Evolutionary conservation across 2,113 vertebrate species (phyloP), one percentile per base, ranked within the genome.

Genomic region (Scortum barcoo): DNA sequence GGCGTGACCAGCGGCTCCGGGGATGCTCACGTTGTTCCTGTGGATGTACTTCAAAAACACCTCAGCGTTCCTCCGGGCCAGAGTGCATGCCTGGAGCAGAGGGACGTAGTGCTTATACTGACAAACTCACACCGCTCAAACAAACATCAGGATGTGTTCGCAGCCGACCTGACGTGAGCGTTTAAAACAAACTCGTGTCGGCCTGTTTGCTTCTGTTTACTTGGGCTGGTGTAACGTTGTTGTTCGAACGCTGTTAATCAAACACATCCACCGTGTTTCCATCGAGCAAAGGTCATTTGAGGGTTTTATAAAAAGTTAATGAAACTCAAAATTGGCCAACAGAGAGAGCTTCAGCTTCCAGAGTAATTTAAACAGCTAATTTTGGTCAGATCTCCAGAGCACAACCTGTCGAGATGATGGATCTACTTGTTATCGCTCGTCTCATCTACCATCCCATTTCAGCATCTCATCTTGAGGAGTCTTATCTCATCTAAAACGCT

Each of bases 21-120:
- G 97, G 92, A 97, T 97, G 94, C 97, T 97, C 92, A 99, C 97
- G 0, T 98, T 99, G 94, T 99, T 99, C 84, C 98, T 95, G 94
- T 99, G 98, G 89, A 99, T 99, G 93, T 99, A 99, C 94, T 99
- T 99, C 73, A 99, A 97, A 77, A 99, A 99, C 24, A 99, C 98
- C 86, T 99, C 98, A 0, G 98, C 98, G 0, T 99, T 99, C 87
- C 98, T 96, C 62, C 98, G 94, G 14, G 98, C 98, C 90, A 99
- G 91, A 0, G 98, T 99, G 48, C 98, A 99, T 1, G 98, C 98
- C 98, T 99, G 90, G 9, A 71, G 56, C 9, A 71, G 40, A 62
- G 40, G 7, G 22, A 68, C 44, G 69, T 0, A 30, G 11, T 1
- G 3, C 10, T 26, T 7, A 19, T 8, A 24, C 9, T 24, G 16